Evolutionary conservation across 2,113 vertebrate genomes (phyloP).

Genomic region (Zapus hudsonius): DNA sequence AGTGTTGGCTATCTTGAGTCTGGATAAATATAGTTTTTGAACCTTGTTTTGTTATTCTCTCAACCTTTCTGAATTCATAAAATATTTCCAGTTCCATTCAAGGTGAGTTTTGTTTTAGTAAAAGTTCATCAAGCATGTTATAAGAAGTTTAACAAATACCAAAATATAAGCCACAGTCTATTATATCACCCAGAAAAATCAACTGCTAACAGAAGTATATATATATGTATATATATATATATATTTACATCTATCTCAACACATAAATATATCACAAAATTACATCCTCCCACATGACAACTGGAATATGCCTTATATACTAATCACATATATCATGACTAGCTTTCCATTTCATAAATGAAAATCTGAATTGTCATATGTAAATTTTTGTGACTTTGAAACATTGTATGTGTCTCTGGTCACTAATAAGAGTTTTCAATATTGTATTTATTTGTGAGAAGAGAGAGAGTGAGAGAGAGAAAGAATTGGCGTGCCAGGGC

Average conservation of each 20-base stretch:
- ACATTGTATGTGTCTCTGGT: not conserved
- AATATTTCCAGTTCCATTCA: not conserved
- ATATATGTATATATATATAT: not conserved
- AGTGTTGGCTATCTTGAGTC: not conserved
- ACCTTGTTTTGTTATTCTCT: not conserved
- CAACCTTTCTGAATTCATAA: not conserved
- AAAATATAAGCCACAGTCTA: conserved; percentile 15
- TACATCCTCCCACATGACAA: not conserved
- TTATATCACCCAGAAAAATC: not conserved
- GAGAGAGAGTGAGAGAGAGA: too few species aligned
- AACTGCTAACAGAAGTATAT: not conserved
- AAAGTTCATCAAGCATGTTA: conserved; percentile 15
- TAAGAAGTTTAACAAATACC: not conserved
- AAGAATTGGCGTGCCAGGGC: too few species aligned
- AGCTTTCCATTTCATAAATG: not conserved
- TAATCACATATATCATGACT: not conserved
- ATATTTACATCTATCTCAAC: not conserved
- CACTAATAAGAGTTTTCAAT: too few species aligned
- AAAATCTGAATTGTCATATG: not conserved
- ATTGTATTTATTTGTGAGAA: too few species aligned
- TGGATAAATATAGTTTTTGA: not conserved
- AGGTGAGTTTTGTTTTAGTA: not conserved
- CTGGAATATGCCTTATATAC: not conserved
- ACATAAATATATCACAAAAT: conserved; percentile 20
- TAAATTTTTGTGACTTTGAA: not conserved